Conservation (phyloP, 2,888 invertebrate genomes). For the Hirtodrosophila alboralis region DNA sequence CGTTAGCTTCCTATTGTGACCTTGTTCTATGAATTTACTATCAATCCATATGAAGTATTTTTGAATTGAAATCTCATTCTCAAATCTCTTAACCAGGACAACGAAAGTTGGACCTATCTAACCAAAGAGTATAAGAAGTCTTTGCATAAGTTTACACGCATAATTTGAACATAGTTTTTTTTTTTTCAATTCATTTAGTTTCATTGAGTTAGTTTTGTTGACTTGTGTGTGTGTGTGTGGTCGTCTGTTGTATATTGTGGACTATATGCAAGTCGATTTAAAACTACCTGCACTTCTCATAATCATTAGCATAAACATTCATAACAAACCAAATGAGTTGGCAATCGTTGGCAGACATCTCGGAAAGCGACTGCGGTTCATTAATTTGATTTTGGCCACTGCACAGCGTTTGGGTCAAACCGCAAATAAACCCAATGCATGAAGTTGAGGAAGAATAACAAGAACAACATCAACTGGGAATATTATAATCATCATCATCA, state of each 20-base stretch:
- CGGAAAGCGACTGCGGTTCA: constrained; percentile 49
- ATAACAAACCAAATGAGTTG: constrained; percentile 64
- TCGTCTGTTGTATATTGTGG: constrained; percentile 22
- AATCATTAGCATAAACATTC: constrained; percentile 76
- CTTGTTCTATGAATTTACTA: no score
- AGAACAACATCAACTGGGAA: constrained; percentile 7
- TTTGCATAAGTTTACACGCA: no score
- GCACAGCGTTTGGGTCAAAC: constrained; percentile 54
- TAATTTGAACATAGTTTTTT: no score
- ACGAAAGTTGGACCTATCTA: no score
- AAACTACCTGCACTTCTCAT: constrained; percentile 59
- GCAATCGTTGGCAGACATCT: constrained; percentile 62
- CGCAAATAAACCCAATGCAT: constrained; percentile 53
- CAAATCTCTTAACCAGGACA: no score
- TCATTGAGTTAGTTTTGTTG: background rate
- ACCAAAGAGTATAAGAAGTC: no score
- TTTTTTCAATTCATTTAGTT: no score
- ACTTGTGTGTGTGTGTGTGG: constrained; percentile 46
- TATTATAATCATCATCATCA: no score
- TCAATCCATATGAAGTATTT: no score
- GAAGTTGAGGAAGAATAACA: constrained; percentile 10
- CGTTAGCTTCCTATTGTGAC: no score
- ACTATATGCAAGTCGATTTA: constrained; percentile 25
- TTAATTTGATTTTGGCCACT: constrained; percentile 50
- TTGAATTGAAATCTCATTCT: no score